A percentile compares a stretch with the other conserved stretches of the same genome.
Conservation (phyloP, 92 coral and sea anemone genomes). For the Epizoanthus rinbou region DNA sequence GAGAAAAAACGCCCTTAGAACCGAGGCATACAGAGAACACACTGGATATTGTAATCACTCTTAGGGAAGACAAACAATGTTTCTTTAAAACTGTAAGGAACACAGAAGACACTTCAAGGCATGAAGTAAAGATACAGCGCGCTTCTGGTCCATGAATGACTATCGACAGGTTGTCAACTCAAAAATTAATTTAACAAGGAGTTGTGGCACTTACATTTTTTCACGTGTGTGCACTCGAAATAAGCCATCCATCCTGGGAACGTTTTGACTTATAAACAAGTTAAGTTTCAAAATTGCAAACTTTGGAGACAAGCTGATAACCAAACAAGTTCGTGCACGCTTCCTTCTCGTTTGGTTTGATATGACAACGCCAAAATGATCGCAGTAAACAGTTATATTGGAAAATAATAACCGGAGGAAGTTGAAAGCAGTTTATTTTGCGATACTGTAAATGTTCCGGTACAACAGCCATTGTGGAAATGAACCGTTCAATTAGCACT, state of each 20-base stretch:
- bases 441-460: slow-evolving; percentile 41
- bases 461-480: slow-evolving; percentile 25
- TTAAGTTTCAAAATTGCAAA: not conserved
- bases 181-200: not conserved
- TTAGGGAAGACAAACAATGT: too few relatives aligned
- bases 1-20: too few relatives aligned
- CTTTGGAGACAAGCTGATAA: not conserved
- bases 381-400: slow-evolving; percentile 5
- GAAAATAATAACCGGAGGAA: slow-evolving; percentile 34
- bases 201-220: slow-evolving; percentile 10
- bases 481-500: slow-evolving; percentile 23
- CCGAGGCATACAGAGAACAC: too few relatives aligned
- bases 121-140: not conserved
- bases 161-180: not conserved
- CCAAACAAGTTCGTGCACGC: not conserved
- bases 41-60: too few relatives aligned
- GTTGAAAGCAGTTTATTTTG: slow-evolving; percentile 19
- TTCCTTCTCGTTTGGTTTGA: not conserved
- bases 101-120: too few relatives aligned
- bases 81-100: too few relatives aligned
- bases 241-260: not conserved
- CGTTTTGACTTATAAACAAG: not conserved
- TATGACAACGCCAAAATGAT: not conserved
- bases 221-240: not conserved
- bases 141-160: too few relatives aligned